Base-by-base conservation (phyloP, 2,113 vertebrate species). In the Galemys pyrenaicus region DNA sequence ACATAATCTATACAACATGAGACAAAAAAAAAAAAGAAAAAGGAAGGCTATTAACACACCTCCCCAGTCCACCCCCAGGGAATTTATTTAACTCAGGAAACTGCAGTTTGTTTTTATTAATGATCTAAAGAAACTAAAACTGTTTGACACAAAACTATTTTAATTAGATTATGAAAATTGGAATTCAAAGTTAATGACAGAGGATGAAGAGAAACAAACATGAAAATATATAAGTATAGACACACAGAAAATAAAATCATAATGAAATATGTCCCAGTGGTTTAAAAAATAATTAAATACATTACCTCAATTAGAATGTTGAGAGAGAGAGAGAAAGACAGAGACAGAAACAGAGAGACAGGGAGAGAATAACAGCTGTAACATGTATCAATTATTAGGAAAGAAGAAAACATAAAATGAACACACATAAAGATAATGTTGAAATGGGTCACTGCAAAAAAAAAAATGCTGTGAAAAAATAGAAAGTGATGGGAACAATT, bases 51-150 rank as follows among this genome's bases (percentile, higher is more conserved):
- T 32, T 13, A 54, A 90, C 39, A 83, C 1, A 35, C 3, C 9
- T 58, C 5, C 2, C 0, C 22, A 67, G 3, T 3, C 35, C 13
- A 84, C 3, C 2, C 3, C 0, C 9, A 54, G 5, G 62, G 16
- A 67, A 56, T 7, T 28, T 86, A 12, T 83, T 7, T 13, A 74
- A 91, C 13, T 8, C 28, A 58, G 19, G 35, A 81, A 62, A 32
- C 12, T 41, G 22, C 6, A 41, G 9, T 39, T 62, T 37, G n/a
- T 60, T 89, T 19, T 26, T 28, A 62, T 70, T 75, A 58, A 9
- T 44, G 75, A 58, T 65, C 8, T 2, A 44, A 60, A 64, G 20
- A 39, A 65, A 37, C 9, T 35, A 62, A 82, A 82, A 56, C 8
- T 2, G 3, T 54, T 11, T 12, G 15, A 41, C 49, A 16, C 3